Percentiles rank a stretch among this genome's conserved stretches.
Evolutionary conservation across 1,140 invertebrate genomes (phyloP).

Genomic region (Melanaphis sacchari): DNA sequence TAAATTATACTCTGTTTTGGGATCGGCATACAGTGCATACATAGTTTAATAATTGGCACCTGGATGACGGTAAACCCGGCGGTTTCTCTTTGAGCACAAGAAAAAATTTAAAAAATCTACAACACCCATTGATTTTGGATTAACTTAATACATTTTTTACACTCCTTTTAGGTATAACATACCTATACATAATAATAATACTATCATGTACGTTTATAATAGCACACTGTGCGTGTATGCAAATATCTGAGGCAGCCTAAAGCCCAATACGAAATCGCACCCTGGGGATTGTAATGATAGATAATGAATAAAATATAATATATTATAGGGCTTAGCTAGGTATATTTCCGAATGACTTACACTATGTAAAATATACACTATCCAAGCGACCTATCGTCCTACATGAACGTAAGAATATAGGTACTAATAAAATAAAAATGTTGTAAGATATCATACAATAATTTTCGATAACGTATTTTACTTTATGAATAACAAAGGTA

Average conservation of each 20-base stretch:
- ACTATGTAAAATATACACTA: too few species aligned
- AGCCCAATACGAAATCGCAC: background rate
- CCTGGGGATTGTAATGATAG: background rate
- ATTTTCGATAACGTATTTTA: background rate
- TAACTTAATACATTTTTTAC: background rate
- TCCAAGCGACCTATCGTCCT: background rate
- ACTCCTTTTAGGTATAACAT: background rate
- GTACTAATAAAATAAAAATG: background rate
- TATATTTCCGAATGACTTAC: background rate
- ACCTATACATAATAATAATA: background rate
- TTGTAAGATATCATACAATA: background rate
- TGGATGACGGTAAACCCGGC: background rate
- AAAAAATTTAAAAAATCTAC: background rate
- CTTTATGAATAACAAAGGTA: background rate
- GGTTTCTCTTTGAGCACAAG: background rate
- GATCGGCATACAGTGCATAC: background rate
- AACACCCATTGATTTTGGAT: background rate
- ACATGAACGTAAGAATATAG: background rate
- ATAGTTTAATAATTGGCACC: background rate
- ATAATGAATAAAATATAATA: background rate
- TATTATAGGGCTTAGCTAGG: background rate
- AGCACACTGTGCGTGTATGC: background rate
- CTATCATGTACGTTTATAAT: background rate
- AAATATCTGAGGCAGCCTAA: background rate
- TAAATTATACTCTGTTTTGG: background rate